Percentiles rank a stretch among this genome's conserved stretches.
phyloP scores from a whole-genome alignment of 2,888 invertebrate species.

The Mongoloraphidia duomilia region DNA sequence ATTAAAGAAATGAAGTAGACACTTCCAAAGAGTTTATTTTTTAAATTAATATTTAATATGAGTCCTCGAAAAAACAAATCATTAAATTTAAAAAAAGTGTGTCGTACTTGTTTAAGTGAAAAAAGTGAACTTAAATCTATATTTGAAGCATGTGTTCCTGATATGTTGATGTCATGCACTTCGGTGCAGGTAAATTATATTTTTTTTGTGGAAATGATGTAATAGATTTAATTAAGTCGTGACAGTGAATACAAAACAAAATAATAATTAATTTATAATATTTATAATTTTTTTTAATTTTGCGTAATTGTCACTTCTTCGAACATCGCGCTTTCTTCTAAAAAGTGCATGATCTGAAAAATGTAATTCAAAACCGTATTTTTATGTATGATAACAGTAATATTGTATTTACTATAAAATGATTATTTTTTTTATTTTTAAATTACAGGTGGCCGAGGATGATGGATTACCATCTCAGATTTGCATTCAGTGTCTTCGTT shows the following conservation, averaged over 20 bases:
- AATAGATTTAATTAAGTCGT: no score
- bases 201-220: no score
- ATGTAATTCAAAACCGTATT: no score
- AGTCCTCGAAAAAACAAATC: no score
- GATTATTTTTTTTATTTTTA: conserved; percentile 4
- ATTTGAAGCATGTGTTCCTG: conserved; percentile 22
- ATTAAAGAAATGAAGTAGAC: no score
- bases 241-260: no score
- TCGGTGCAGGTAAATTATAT: conserved; percentile 21
- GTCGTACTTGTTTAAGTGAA: conserved; percentile 24
- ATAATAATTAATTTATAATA: neutral
- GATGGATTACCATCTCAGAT: conserved; percentile 28
- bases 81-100: conserved; percentile 20
- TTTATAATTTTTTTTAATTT: neutral
- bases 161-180: conserved; percentile 24
- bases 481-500: conserved; percentile 28
- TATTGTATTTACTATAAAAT: neutral
- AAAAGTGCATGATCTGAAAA: no score
- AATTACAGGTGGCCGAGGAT: conserved; percentile 24
- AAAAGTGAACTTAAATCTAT: conserved; percentile 22
- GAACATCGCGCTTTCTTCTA: no score
- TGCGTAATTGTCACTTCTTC: neutral
- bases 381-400: neutral
- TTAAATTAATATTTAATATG: no score
- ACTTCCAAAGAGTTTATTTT: no score